Evolutionary conservation across 2,797 vertebrate species (phyloP).

Genomic region (Chaetophractus vellerosus): DNA sequence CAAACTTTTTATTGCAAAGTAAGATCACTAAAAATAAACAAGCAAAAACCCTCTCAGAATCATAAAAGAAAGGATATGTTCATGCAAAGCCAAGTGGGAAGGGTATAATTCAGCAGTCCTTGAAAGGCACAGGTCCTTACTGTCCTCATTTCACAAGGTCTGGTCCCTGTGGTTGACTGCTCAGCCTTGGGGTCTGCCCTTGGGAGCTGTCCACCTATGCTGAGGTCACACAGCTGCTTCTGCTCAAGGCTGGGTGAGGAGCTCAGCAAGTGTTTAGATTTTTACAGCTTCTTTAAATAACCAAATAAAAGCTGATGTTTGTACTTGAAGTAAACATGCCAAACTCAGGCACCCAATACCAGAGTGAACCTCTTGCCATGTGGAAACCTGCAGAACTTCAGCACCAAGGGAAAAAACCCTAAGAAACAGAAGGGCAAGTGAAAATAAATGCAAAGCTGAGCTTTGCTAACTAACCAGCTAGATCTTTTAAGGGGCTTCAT

Average conservation of each 20-base stretch:
- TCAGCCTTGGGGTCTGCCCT: not conserved
- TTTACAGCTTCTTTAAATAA: conserved; percentile 23
- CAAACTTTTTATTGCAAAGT: not conserved
- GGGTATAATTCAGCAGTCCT: not conserved
- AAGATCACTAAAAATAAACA: not conserved
- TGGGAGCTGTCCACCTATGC: not conserved
- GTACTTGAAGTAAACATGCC: conserved; percentile 51
- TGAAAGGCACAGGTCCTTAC: not conserved
- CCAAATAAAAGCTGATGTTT: not conserved
- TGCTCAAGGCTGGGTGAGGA: not conserved
- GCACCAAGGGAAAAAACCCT: not conserved
- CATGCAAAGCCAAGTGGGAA: not conserved
- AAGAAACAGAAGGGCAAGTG: not conserved
- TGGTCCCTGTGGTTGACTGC: not conserved
- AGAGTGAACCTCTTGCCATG: not conserved
- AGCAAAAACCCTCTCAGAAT: not conserved
- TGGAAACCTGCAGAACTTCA: not conserved
- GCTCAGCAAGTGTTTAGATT: not conserved
- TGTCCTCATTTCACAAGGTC: not conserved
- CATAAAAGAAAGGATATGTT: not conserved
- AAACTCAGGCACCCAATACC: not conserved
- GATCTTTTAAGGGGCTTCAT: conserved; percentile 32
- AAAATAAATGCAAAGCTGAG: conserved; percentile 44
- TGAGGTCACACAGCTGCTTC: not conserved
- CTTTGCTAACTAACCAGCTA: conserved; percentile 47